A percentile compares a stretch with the other conserved stretches of the same genome.
Evolutionary conservation across 2,888 invertebrate genomes (phyloP).

Genomic region (Ditylenchus weischeri): DNA sequence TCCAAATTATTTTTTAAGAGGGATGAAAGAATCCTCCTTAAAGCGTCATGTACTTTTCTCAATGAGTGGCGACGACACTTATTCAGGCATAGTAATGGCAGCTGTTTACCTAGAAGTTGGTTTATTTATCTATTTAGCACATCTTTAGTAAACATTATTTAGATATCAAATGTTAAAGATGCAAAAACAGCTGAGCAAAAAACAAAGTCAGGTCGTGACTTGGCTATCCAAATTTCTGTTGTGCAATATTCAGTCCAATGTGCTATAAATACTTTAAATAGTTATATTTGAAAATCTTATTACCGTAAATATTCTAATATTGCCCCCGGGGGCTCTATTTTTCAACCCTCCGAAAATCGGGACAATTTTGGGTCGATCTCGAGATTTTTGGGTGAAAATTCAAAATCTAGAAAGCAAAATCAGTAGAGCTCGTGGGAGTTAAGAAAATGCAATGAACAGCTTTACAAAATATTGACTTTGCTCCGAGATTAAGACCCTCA

Average conservation of each 20-base stretch:
- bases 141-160: too few species aligned
- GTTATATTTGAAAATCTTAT: not conserved
- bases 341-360: too few species aligned
- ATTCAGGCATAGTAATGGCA: conserved; percentile 48
- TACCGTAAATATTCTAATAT: too few species aligned
- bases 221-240: conserved; percentile 47
- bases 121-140: too few species aligned
- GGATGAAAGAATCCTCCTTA: conserved; percentile 54
- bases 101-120: conserved; percentile 40
- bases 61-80: conserved; percentile 42
- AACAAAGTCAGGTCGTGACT: conserved; percentile 31
- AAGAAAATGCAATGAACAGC: too few species aligned
- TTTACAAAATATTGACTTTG: too few species aligned
- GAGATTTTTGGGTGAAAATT: too few species aligned
- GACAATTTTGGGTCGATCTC: too few species aligned
- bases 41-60: conserved; percentile 59
- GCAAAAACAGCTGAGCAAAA: conserved; percentile 33
- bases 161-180: conserved; percentile 14
- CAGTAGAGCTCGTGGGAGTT: too few species aligned
- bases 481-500: too few species aligned
- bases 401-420: too few species aligned
- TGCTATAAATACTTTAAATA: conserved; percentile 31
- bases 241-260: conserved; percentile 53
- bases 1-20: conserved; percentile 1
- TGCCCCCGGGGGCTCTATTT: too few species aligned